These are phyloP conservation scores for Pelmatolapia mariae DNA, from an alignment of 2,113 vertebrate species.

Conservation along the genomic window DNA sequence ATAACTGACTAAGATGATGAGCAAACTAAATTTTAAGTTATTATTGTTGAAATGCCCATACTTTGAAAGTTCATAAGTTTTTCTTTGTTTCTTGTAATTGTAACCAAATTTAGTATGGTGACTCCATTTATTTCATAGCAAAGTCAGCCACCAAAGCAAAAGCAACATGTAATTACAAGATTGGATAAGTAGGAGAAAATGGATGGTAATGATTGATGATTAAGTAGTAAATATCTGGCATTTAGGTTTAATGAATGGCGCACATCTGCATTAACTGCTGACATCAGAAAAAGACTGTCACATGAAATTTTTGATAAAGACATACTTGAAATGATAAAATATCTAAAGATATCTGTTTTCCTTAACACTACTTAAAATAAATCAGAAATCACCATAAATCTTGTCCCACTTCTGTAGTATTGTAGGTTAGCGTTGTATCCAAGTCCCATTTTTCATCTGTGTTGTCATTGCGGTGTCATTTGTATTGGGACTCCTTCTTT, in stretches of 20 bases:
- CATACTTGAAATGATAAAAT: background rate
- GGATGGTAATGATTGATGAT: background rate
- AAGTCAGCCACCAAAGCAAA: background rate
- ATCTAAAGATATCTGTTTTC: background rate
- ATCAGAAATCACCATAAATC: background rate
- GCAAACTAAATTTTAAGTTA: background rate
- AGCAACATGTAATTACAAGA: background rate
- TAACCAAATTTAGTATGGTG: rapidly evolving
- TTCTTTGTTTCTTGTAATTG: background rate
- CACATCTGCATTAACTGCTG: background rate
- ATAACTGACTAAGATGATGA: background rate
- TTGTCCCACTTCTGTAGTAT: background rate
- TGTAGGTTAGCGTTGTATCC: background rate
- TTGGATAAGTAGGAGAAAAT: background rate
- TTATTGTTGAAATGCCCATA: background rate
- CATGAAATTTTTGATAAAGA: background rate
- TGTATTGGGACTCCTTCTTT: background rate
- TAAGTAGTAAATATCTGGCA: background rate
- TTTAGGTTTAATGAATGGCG: background rate
- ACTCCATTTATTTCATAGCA: background rate
- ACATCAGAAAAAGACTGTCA: background rate
- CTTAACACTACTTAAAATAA: background rate
- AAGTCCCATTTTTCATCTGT: background rate
- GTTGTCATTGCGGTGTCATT: background rate
- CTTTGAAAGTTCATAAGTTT: background rate